phyloP scores from a whole-genome alignment of 2,888 invertebrate genomes.

The Panopea generosa region DNA sequence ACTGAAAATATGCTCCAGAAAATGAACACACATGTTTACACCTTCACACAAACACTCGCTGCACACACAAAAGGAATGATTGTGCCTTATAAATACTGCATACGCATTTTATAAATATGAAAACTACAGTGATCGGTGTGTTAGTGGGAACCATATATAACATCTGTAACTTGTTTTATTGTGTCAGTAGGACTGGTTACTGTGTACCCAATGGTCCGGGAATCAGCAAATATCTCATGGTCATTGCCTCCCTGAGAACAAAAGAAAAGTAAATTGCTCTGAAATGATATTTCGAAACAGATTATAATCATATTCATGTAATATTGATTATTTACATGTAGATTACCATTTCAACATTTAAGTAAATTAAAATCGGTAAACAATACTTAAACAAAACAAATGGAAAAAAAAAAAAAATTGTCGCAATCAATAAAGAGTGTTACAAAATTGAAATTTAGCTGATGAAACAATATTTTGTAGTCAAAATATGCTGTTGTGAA shows the following conservation, averaged over 20 bases:
- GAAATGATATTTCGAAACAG: not conserved
- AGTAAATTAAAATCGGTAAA: not conserved
- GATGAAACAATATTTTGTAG: too few relatives aligned
- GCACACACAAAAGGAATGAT: not conserved
- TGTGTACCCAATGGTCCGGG: slow-evolving; percentile 93
- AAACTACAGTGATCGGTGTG: not conserved
- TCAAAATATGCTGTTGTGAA: too few relatives aligned
- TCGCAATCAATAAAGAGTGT: not conserved
- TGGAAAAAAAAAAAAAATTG: not conserved
- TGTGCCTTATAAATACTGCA: not conserved
- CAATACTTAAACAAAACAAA: not conserved
- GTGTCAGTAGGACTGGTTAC: slow-evolving; percentile 96
- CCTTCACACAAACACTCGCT: not conserved
- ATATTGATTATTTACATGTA: not conserved
- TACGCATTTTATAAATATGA: not conserved
- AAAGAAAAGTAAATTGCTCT: too few relatives aligned
- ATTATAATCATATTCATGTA: not conserved
- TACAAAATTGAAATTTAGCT: too few relatives aligned
- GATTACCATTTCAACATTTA: not conserved
- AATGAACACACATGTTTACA: not conserved
- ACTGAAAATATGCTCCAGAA: too few relatives aligned
- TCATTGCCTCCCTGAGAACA: slow-evolving; percentile 94
- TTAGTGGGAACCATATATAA: slow-evolving; percentile 75
- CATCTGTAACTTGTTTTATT: slow-evolving; percentile 88
- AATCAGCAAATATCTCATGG: slow-evolving; percentile 95